phyloP scores from a whole-genome alignment of 2,113 vertebrate genomes.

The Marcusenius ussheri region DNA sequence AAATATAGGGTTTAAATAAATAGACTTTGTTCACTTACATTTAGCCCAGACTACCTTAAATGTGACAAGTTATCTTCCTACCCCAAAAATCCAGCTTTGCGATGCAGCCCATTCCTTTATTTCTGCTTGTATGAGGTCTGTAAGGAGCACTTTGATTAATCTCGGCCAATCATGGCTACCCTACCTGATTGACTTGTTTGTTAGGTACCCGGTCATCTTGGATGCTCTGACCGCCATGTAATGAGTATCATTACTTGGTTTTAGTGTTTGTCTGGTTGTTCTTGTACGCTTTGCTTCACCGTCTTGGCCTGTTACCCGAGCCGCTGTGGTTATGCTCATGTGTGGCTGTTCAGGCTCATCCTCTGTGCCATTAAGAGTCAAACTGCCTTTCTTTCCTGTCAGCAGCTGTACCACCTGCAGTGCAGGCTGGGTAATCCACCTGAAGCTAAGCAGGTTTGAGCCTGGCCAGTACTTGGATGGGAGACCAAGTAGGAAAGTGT shows the following conservation, averaged over 20 bases:
- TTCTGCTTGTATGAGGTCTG: background rate
- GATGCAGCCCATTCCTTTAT: background rate
- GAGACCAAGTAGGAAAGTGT: too few relatives aligned
- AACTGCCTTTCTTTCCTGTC: background rate
- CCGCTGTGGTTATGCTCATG: background rate
- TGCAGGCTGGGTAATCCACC: too few relatives aligned
- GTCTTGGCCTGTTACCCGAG: background rate
- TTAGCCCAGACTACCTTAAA: background rate
- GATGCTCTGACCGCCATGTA: background rate
- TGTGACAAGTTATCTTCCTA: background rate
- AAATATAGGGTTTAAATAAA: background rate
- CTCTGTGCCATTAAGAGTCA: background rate
- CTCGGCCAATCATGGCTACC: background rate
- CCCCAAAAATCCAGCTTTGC: background rate
- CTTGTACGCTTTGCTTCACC: background rate
- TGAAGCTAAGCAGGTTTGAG: too few relatives aligned
- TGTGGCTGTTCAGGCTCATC: background rate
- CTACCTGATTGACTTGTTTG: background rate
- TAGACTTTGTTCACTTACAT: background rate
- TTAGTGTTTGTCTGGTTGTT: background rate
- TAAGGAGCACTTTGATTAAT: background rate
- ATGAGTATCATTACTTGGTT: background rate
- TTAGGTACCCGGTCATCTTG: background rate
- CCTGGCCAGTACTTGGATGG: too few relatives aligned
- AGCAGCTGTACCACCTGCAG: too few relatives aligned